phyloP scores from a whole-genome alignment of 2,888 invertebrate genomes.

The Agapostemon virescens region DNA sequence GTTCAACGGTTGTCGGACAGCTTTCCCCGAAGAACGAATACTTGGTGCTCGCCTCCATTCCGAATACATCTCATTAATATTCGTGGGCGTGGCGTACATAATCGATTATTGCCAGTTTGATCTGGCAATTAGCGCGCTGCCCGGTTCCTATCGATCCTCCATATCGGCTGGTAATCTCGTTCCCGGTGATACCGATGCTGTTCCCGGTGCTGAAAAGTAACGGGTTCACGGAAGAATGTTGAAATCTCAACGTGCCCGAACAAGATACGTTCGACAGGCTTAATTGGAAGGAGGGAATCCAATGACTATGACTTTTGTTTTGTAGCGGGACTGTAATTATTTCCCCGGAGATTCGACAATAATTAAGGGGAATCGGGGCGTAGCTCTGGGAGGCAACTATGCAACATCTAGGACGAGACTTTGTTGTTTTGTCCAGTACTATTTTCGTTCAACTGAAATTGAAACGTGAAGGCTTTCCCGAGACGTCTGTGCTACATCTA shows the following conservation, averaged over 20 bases:
- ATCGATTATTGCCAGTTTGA: conserved; percentile 57
- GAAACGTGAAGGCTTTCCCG: too few species aligned
- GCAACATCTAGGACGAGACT: neutral
- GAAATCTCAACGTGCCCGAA: neutral
- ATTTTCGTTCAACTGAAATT: too few species aligned
- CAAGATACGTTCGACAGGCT: neutral
- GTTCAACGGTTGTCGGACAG: conserved; percentile 41
- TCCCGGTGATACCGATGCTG: neutral
- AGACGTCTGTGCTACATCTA: too few species aligned
- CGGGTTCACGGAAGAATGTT: conserved; percentile 52
- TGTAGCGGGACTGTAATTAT: neutral
- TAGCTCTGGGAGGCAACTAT: neutral
- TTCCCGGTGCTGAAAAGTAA: conserved; percentile 7
- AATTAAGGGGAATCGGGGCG: neutral
- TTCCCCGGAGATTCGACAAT: neutral
- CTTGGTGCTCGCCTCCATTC: conserved; percentile 2
- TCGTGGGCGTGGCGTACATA: conserved; percentile 42
- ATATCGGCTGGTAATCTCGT: conserved; percentile 24
- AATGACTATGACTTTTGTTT: neutral
- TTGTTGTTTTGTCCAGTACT: neutral
- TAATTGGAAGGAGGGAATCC: conserved; percentile 13
- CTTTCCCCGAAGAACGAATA: conserved; percentile 14
- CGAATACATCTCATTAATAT: conserved; percentile 52
- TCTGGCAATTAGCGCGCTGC: conserved; percentile 49
- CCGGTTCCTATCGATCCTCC: conserved; percentile 26